Conservation (phyloP, 2,797 vertebrate species). For the Sebastes ruberrimus region DNA sequence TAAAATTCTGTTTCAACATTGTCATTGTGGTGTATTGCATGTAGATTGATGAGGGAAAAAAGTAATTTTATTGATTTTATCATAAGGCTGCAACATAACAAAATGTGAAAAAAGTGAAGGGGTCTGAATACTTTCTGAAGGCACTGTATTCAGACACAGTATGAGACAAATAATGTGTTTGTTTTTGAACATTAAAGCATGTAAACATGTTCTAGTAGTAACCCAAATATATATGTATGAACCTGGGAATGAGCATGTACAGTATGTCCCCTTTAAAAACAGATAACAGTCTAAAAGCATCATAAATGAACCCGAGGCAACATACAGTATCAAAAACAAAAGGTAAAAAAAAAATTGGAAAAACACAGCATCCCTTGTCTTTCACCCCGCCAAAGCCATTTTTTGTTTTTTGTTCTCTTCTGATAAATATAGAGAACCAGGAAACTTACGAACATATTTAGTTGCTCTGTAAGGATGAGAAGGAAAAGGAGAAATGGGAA, state of each 20-base stretch:
- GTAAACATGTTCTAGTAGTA: neutral
- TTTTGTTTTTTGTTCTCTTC: constrained; percentile 23
- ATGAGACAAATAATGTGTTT: neutral
- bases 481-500: constrained; percentile 12
- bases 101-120: too few relatives aligned
- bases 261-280: neutral
- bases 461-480: constrained; percentile 67
- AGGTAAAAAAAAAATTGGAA: constrained; percentile 6
- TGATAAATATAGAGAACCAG: constrained; percentile 63
- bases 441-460: constrained; percentile 77
- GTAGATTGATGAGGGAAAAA: too few relatives aligned
- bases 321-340: neutral
- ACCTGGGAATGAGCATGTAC: too few relatives aligned
- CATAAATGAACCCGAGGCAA: constrained; percentile 59
- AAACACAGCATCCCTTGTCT: neutral
- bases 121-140: too few relatives aligned
- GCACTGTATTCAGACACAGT: too few relatives aligned
- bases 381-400: constrained; percentile 16
- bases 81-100: too few relatives aligned
- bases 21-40: too few relatives aligned
- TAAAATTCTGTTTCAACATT: too few relatives aligned
- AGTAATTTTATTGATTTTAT: too few relatives aligned
- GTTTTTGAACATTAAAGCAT: neutral
- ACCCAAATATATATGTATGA: too few relatives aligned
- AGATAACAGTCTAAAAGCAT: constrained; percentile 26